Evolutionary conservation across 1,140 invertebrate species (phyloP), one percentile per base, ranked within the genome.

Genomic region (Pectinophora gossypiella): DNA sequence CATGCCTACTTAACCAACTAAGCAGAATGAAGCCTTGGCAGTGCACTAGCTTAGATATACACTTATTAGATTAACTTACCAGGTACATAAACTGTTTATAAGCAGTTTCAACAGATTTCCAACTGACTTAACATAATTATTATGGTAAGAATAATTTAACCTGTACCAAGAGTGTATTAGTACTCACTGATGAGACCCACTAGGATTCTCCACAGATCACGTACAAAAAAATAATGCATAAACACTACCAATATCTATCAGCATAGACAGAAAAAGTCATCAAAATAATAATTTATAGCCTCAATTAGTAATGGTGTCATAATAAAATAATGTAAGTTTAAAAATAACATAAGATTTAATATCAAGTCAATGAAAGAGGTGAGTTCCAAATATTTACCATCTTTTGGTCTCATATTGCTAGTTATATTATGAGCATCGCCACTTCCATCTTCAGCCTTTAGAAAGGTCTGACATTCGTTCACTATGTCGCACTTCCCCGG

Each of bases 401-500:
- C 56, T 19, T 51, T 51, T 21, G n/a, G n/a, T n/a, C n/a, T n/a
- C 43, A 61, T 56, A 45, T 63, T 64, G 18, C 55, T 56, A 35
- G 55, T 66, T 22, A 67, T 59, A 35, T 61, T 72, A 42, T 66
- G 61, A 20, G 69, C 66, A 71, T 84, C 82, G 45, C 82, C 80
- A 48, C 80, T 66, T 19, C 82, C 82, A 51, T 84, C 79, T 54
- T 85, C 82, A 58, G 82, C 76, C 36, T 75, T 81, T 36, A 86
- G 48, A 51, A 84, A 86, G 66, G 81, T 73, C 60, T 84, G 76
- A 55, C 78, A 84, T 61, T 86, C 79, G 72, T 86, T 86, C 0
- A 82, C 69, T 51, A 86, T 70, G 58, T 86, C 76, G 69, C 69
- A 75, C 45, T 73, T 72, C 0, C 60, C 57, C 22, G 66, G 32